phyloP scores from a whole-genome alignment of 2,888 invertebrate genomes.

The Chesias legatella region DNA sequence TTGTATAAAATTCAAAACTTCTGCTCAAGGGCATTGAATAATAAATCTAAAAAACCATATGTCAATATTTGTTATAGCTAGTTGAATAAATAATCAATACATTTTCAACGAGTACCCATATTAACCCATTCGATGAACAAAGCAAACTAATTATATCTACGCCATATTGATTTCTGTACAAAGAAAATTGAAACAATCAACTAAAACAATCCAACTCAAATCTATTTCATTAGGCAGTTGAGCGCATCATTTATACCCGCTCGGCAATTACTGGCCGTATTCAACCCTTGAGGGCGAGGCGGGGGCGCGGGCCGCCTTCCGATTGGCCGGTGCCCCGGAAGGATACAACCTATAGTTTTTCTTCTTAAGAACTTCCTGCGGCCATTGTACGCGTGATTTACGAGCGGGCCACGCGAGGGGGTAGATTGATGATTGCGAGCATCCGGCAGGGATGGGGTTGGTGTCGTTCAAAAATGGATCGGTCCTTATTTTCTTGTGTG shows the following conservation, averaged over 20 bases:
- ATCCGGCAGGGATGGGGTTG: constrained; percentile 46
- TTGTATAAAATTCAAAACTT: too few species aligned
- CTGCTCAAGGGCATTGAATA: too few species aligned
- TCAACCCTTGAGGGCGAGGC: constrained; percentile 49
- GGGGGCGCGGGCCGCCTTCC: constrained; percentile 56
- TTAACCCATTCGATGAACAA: too few species aligned
- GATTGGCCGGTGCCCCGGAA: constrained; percentile 77
- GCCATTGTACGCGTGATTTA: constrained; percentile 79
- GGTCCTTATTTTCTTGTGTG: not conserved
- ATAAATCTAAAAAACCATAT: too few species aligned
- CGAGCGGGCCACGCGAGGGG: constrained; percentile 52
- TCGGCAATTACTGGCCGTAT: constrained; percentile 36
- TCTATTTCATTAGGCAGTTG: constrained; percentile 27
- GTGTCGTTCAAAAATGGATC: not conserved
- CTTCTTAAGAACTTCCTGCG: constrained; percentile 79
- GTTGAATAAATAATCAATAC: too few species aligned
- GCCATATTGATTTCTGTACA: not conserved
- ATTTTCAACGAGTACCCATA: too few species aligned
- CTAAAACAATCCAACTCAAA: constrained; percentile 26
- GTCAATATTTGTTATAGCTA: too few species aligned
- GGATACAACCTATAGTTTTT: constrained; percentile 81
- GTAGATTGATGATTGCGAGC: constrained; percentile 75
- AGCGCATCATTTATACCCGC: constrained; percentile 17
- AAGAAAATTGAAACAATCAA: constrained; percentile 18
- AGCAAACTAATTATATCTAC: too few species aligned